Conservation (phyloP, 1,140 invertebrate species). For the Arctopsyche grandis region DNA sequence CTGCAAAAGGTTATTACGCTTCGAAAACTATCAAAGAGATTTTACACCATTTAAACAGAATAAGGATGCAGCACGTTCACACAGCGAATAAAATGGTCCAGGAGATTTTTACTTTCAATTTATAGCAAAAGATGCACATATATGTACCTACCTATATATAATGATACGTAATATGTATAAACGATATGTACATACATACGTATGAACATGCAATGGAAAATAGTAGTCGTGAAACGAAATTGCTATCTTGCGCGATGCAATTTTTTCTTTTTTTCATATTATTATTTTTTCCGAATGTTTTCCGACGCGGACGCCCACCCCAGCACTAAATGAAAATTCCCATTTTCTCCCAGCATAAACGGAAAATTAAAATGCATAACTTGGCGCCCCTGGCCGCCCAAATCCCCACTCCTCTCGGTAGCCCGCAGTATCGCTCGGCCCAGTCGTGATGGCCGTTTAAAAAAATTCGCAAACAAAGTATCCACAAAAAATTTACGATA, state of each 20-base stretch:
- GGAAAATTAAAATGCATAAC: slow-evolving; percentile 47
- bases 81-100: background rate
- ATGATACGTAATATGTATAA: no score
- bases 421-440: slow-evolving; percentile 16
- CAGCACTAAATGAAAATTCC: slow-evolving; percentile 37
- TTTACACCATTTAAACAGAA: no score
- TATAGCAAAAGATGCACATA: no score
- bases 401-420: background rate
- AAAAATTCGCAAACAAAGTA: slow-evolving; percentile 24
- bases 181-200: no score
- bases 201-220: no score
- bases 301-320: background rate
- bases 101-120: no score
- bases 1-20: no score
- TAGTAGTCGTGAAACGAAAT: no score
- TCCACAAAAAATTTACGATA: background rate
- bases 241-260: no score
- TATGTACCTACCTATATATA: no score
- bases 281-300: slow-evolving; percentile 4
- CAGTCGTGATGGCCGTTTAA: slow-evolving; percentile 11
- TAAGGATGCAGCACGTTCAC: background rate
- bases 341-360: slow-evolving; percentile 34
- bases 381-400: slow-evolving; percentile 4
- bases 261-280: no score
- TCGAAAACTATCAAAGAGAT: no score